Percentiles rank a stretch among this genome's conserved stretches.
Evolutionary conservation across 2,113 vertebrate species (phyloP).

Genomic region (Phaethornis superciliosus): DNA sequence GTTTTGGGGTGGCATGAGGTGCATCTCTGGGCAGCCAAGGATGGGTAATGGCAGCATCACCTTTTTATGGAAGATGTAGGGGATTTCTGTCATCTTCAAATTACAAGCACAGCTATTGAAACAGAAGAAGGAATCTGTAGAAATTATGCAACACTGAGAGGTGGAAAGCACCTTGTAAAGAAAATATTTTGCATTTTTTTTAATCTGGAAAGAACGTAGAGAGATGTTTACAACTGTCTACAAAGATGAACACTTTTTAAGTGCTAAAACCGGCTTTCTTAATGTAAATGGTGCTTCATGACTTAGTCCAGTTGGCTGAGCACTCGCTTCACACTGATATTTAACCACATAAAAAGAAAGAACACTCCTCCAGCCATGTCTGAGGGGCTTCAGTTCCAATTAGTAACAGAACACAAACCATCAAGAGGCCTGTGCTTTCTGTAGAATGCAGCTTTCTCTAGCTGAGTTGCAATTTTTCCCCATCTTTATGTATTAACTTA

Average conservation of each 20-base stretch:
- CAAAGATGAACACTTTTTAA: not conserved
- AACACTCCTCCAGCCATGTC: not conserved
- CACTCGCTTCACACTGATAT: rapidly evolving
- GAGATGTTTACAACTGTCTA: not conserved
- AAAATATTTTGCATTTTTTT: not conserved
- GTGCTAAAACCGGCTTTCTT: not conserved
- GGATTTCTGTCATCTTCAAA: not conserved
- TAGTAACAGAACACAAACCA: not conserved
- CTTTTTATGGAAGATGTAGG: not conserved
- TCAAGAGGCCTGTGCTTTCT: not conserved
- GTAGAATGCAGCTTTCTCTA: not conserved
- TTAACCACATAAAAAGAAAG: not conserved
- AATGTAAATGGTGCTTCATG: rapidly evolving
- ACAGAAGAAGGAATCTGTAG: not conserved
- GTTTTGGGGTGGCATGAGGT: not conserved
- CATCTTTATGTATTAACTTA: not conserved
- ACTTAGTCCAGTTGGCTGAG: not conserved
- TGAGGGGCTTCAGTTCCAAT: not conserved
- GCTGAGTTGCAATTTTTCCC: not conserved
- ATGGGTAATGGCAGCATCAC: too few relatives aligned
- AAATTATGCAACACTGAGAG: not conserved
- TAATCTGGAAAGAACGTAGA: not conserved
- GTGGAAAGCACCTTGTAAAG: not conserved
- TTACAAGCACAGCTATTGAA: not conserved
- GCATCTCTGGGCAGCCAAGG: not conserved